phyloP scores from a whole-genome alignment of 2,888 invertebrate species.

The Mamestra brassicae region DNA sequence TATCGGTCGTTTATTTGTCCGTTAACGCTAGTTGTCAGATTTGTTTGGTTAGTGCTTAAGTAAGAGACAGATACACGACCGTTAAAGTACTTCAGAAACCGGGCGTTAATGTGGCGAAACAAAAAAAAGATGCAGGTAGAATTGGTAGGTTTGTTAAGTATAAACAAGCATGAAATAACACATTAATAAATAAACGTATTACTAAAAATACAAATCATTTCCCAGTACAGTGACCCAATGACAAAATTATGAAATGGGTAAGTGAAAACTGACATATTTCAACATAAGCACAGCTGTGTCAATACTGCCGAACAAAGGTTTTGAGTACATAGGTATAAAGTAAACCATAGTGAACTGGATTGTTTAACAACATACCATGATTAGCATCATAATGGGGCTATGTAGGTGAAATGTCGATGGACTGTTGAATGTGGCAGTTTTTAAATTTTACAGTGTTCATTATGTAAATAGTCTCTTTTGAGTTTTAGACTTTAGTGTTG shows the following conservation, averaged over 20 bases:
- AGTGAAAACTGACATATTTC: conserved; percentile 62
- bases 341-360: conserved; percentile 39
- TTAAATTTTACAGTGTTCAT: neutral
- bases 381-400: conserved; percentile 65
- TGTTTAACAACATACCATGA: conserved; percentile 50
- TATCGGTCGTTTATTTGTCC: too few relatives aligned
- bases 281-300: conserved; percentile 59
- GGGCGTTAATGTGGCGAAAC: too few relatives aligned
- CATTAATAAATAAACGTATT: neutral
- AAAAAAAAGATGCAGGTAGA: too few relatives aligned
- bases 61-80: too few relatives aligned
- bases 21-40: too few relatives aligned
- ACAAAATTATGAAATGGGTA: conserved; percentile 62
- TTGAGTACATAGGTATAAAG: conserved; percentile 48
- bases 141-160: neutral
- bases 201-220: conserved; percentile 29
- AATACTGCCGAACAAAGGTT: conserved; percentile 57
- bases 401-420: conserved; percentile 57
- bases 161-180: neutral
- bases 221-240: conserved; percentile 62
- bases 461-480: neutral
- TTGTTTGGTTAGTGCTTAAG: too few relatives aligned
- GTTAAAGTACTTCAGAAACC: too few relatives aligned
- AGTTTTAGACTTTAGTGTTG: neutral
- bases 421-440: conserved; percentile 24